These are phyloP conservation scores for Cerastis leucographa DNA, from an alignment of 2,888 invertebrate genomes.

Conservation along the genomic window DNA sequence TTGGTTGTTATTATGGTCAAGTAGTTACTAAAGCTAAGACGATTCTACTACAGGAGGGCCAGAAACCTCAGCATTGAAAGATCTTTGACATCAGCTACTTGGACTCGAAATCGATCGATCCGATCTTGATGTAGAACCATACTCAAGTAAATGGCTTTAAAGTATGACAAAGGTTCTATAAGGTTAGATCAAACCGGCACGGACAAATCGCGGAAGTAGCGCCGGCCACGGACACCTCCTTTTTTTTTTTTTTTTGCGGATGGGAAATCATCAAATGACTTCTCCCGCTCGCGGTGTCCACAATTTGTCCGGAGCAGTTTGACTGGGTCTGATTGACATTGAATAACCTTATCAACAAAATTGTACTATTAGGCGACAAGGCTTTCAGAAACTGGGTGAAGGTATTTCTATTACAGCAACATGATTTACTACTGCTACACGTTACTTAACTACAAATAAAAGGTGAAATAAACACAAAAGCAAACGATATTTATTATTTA, in stretches of 20 bases:
- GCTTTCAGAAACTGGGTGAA: background rate
- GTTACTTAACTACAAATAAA: conserved; percentile 33
- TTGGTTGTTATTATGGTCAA: background rate
- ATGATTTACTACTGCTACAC: background rate
- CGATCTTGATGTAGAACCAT: background rate
- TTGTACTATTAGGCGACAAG: background rate
- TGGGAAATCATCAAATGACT: no score
- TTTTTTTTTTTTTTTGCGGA: no score
- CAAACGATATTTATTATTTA: conserved; percentile 56
- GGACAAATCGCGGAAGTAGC: background rate
- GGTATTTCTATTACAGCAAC: background rate
- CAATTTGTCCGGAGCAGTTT: background rate
- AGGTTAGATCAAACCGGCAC: background rate
- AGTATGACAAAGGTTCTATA: background rate
- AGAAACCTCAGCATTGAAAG: background rate
- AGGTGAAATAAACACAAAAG: conserved; percentile 63
- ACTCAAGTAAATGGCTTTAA: background rate
- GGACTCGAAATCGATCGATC: background rate
- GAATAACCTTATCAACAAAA: background rate
- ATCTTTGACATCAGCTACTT: background rate
- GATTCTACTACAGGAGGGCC: background rate
- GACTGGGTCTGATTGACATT: background rate
- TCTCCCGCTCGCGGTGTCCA: no score
- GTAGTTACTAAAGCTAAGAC: background rate
- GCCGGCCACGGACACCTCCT: no score